Percentiles rank a stretch among this genome's conserved stretches.
phyloP scores from a whole-genome alignment of 2,888 invertebrate species.

The Sphaerophoria rueppellii region DNA sequence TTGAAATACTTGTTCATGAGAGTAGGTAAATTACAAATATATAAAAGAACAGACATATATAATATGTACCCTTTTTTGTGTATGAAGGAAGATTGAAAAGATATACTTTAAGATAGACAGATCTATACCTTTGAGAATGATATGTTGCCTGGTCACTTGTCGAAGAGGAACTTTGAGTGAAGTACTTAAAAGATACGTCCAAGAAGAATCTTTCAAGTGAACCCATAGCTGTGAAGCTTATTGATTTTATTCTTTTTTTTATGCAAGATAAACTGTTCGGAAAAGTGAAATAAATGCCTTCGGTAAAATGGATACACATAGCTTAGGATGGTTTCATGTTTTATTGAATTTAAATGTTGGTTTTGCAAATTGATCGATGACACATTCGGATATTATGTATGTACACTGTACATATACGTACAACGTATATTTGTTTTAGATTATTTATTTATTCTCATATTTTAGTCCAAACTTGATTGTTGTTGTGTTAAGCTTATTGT shows the following conservation, averaged over 20 bases:
- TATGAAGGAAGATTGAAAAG: neutral
- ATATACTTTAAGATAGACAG: conserved; percentile 33
- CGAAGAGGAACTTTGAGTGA: conserved; percentile 6
- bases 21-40: conserved; percentile 27
- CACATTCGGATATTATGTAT: neutral
- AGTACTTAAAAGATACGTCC: conserved; percentile 11
- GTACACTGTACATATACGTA: too few species aligned
- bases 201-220: neutral
- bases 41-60: neutral
- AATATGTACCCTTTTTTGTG: too few species aligned
- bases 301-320: conserved; percentile 16
- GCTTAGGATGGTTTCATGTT: neutral
- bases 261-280: conserved; percentile 10
- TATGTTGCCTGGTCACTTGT: conserved; percentile 7
- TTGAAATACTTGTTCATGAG: conserved; percentile 48
- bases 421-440: too few species aligned
- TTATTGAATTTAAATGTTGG: conserved; percentile 20
- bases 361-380: conserved; percentile 12
- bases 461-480: too few species aligned
- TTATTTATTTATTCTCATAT: too few species aligned
- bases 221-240: neutral
- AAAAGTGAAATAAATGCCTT: conserved; percentile 22
- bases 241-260: neutral
- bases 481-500: too few species aligned
- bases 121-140: neutral